Conservation (phyloP, 2,888 invertebrate species). For the Reticulitermes lucifugus region DNA sequence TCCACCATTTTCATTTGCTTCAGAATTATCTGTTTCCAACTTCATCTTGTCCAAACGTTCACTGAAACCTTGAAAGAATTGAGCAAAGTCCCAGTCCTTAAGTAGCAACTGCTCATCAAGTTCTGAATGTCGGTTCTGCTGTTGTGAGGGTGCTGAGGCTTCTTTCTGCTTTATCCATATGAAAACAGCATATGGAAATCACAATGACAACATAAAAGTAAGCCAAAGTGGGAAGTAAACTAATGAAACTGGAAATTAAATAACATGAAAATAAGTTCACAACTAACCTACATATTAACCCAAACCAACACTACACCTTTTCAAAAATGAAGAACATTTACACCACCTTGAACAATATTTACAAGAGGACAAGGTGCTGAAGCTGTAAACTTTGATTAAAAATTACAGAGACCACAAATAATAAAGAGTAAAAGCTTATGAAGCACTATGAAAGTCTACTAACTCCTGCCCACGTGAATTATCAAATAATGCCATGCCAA, state of each 20-base stretch:
- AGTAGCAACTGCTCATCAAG: conserved; percentile 83
- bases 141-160: conserved; percentile 55
- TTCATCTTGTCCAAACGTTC: conserved; percentile 63
- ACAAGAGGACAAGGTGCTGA: neutral
- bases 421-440: too few relatives aligned
- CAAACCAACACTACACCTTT: neutral
- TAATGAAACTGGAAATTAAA: neutral
- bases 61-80: conserved; percentile 76
- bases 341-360: neutral
- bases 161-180: conserved; percentile 47
- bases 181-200: neutral
- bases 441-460: too few relatives aligned
- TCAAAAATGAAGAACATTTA: neutral
- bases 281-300: neutral
- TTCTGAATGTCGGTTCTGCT: conserved; percentile 67
- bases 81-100: conserved; percentile 89
- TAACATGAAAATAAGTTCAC: conserved; percentile 9
- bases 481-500: too few relatives aligned
- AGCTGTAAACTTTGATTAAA: neutral
- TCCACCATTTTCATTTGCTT: conserved; percentile 24
- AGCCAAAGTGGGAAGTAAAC: neutral
- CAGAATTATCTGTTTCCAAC: conserved; percentile 60
- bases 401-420: conserved; percentile 14
- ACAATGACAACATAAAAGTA: conserved; percentile 10
- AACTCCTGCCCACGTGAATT: too few relatives aligned